phyloP scores from a whole-genome alignment of 2,113 vertebrate genomes.

The Corythornis madagascariensis region DNA sequence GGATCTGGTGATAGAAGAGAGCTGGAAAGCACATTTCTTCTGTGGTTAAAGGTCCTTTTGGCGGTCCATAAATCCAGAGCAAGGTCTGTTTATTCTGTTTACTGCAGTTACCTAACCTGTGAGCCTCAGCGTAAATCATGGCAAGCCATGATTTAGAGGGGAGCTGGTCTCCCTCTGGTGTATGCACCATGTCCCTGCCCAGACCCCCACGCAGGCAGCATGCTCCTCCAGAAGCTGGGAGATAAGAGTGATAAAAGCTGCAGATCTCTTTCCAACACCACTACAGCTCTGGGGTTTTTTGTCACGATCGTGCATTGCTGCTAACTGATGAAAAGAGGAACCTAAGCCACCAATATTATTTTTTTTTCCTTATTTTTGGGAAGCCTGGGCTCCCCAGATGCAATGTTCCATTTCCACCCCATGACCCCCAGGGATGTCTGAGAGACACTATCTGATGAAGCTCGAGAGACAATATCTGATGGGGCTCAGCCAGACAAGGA shows the following conservation, averaged over 20 bases:
- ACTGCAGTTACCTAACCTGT: constrained; percentile 75
- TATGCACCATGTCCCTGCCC: constrained; percentile 30
- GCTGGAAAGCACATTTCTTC: constrained; percentile 50
- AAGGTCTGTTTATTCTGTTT: constrained; percentile 77
- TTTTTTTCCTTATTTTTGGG: neutral
- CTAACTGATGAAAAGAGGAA: neutral
- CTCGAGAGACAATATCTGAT: neutral
- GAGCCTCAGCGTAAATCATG: constrained; percentile 73
- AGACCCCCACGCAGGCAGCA: constrained; percentile 40
- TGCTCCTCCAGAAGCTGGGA: constrained; percentile 42
- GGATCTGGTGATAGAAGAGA: constrained; percentile 42
- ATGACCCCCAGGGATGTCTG: neutral
- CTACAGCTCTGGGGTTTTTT: neutral
- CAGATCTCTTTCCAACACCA: neutral
- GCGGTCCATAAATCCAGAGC: constrained; percentile 74
- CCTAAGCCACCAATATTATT: rapidly evolving
- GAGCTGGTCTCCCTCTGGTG: constrained; percentile 17
- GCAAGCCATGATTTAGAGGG: constrained; percentile 66
- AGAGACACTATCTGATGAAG: neutral
- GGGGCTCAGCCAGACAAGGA: constrained; percentile 13
- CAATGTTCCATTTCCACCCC: neutral
- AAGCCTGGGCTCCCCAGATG: neutral
- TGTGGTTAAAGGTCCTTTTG: constrained; percentile 70
- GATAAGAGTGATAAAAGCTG: constrained; percentile 34
- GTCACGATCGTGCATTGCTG: neutral